These are phyloP conservation scores for Lumbricus terrestris DNA, from an alignment of 2,888 invertebrate genomes.

Conservation along the genomic window DNA sequence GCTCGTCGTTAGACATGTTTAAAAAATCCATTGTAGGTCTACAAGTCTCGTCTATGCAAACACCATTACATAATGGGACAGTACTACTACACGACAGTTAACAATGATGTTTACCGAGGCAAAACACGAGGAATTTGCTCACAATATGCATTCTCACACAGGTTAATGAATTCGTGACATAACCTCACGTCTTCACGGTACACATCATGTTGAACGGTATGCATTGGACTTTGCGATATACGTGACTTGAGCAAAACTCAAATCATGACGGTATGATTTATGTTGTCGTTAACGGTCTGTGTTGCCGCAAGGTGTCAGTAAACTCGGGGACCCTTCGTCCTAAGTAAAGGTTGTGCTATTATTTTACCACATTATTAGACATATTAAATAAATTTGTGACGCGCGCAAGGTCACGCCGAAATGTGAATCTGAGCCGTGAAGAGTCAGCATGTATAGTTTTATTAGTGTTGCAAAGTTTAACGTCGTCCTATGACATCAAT, in stretches of 20 bases:
- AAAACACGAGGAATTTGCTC: not conserved
- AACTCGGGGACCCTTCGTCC: too few relatives aligned
- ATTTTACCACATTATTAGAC: too few relatives aligned
- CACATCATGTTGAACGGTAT: not conserved
- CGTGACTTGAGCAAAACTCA: not conserved
- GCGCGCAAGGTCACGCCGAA: too few relatives aligned
- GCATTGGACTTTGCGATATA: not conserved
- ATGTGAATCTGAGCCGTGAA: too few relatives aligned
- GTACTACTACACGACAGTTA: rapidly evolving
- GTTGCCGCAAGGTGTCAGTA: too few relatives aligned
- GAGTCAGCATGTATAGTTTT: too few relatives aligned
- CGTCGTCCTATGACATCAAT: too few relatives aligned
- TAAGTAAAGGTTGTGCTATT: too few relatives aligned
- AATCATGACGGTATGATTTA: not conserved
- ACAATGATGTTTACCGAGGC: not conserved
- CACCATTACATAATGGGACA: not conserved
- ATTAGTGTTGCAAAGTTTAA: too few relatives aligned
- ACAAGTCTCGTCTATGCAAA: not conserved
- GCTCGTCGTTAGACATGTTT: too few relatives aligned
- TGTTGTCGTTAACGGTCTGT: too few relatives aligned
- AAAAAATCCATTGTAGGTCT: not conserved
- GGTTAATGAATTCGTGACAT: not conserved
- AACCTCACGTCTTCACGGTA: not conserved
- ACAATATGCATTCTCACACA: not conserved
- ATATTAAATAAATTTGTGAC: too few relatives aligned